Evolutionary conservation across 1,140 invertebrate genomes (phyloP), one percentile per base, ranked within the genome.

Genomic region (Drosophila sp.): DNA sequence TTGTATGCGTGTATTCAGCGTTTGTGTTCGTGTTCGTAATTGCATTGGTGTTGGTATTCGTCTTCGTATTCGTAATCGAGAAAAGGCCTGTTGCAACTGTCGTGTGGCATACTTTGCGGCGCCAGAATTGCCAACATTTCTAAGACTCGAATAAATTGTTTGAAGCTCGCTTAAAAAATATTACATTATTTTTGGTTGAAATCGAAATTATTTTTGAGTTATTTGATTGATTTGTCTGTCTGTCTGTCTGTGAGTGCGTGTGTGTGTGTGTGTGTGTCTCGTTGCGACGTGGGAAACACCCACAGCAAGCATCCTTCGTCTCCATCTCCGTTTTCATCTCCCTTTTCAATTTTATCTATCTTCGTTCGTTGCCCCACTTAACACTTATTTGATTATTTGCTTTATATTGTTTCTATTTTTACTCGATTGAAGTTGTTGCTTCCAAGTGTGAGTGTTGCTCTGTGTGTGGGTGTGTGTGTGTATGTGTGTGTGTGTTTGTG

Each of bases 61-160:
- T 21, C 38, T 43, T 16, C 2, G 3, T 8, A n/a, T 36, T 34
- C n/a, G 5, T 8, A 18, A 11, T 9, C 11, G 25, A 46, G 56
- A 61, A 69, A 69, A 51, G 16, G 65, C 65, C 65, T 69, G 65
- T 69, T 69, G 65, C 65, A 36, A 62, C 36, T 34, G 46, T 8
- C 18, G n/a, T 29, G 41, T 18, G 46, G 62, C 62, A 65, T 65
- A 65, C 62, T 46, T 65, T 54, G 13, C 2, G 50, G 51, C 40
- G 62, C 62, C 38, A 53, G 8, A 4, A 18, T 13, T n/a, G n/a
- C n/a, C n/a, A n/a, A n/a, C n/a, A n/a, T 38, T 5, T 29, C 27
- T 29, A 6, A 6, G 27, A 29, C 6, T 29, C 4, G n/a, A 36
- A 5, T 38, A 13, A 13, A 6, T 1, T 38, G 4, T 6, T 38